Base-by-base conservation (phyloP, 2,888 invertebrate genomes). In the Arrhopalites spinosus region DNA sequence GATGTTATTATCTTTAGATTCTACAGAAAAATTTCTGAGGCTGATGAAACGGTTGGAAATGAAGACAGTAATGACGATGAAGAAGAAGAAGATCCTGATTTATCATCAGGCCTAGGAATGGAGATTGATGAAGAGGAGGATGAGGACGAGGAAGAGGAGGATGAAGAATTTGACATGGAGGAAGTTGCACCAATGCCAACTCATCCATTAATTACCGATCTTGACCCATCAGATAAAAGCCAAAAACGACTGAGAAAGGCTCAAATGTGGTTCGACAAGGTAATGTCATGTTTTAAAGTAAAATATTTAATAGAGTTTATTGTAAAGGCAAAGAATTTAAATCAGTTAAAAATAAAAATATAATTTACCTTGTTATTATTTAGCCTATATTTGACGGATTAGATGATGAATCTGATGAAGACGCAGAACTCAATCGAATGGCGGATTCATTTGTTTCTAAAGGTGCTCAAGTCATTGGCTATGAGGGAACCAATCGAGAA, bases 251-350 rank as follows among this genome's bases (percentile, higher is more conserved):
- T 90, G 20, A 90, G 91, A 83, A 93, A 93, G 85, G 94, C 94
- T 0, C 90, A 94, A 83, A 86, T 94, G 45, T 95, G 95, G 94
- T 94, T 94, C 86, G 91, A 94, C 84, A 92, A 94, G 84, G 86
- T 86, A 78, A 8, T 20, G 20, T 64, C 29, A 23, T 61, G 13
- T 36, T 45, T 70, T 27, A 15, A 25, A 53, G n/a, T 47, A 7
- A n/a, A 53, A 27, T 53, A 53, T 69, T 69, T 47, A 69, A 17
- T n/a, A 23, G n/a, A 69, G 45, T 69, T 23, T 69, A 20, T 13
- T 69, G 64, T 25, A 29, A 11, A 27, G n/a, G n/a, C n/a, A n/a
- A n/a, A n/a, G n/a, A n/a, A n/a, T n/a, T n/a, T n/a, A n/a, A n/a
- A n/a, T n/a, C n/a, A n/a, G n/a, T n/a, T 53, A 53, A 53, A 7